Base-by-base conservation (phyloP, 2,113 vertebrate genomes). In the Merops nubicus region DNA sequence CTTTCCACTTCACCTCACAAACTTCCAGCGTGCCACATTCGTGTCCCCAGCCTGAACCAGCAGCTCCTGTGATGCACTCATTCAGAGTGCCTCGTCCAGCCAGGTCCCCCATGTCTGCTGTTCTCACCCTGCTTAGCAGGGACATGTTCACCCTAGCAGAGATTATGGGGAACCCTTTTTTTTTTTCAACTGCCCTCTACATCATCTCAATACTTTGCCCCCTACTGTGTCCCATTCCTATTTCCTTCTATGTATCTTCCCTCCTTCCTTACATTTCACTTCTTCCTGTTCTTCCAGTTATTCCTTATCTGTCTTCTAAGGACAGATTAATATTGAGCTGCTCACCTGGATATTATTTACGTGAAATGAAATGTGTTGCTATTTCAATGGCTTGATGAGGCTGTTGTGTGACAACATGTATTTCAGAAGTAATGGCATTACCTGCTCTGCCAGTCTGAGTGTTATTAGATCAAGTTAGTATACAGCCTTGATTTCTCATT, bases 31-130 rank as follows among this genome's bases (percentile, higher is more conserved):
- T 54, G 77, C n/a, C 15, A 16, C 10, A 13, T 54, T 48, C 2
- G 0, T 34, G 20, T 82, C 29, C 19, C 29, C 60, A 40, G 9
- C 45, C 34, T 15, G 4, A 36, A 0, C 22, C 20, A 91, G 51
- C 40, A 75, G 34, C 15, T 70, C 29, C 84, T 18, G 1, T 45
- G 14, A 9, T 13, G 2, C 1, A 0, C 6, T 62, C 20, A 3
- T 10, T 38, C 31, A 28, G 43, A 2, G 5, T 68, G 11, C 20
- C 60, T 87, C 29, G 11, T 75, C 25, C 78, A 70, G 25, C 12
- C 45, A 20, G 48, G 29, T 43, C 31, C 26, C 48, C n/a, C 7
- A 0, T 23, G 2, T 18, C 50, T 85, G 45, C 51, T 51, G 21
- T 56, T 67, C 72, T 92, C 31, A 12, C 1, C 12, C 25, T 76